Percentiles rank a stretch among this genome's conserved stretches.
Evolutionary conservation across 2,888 invertebrate genomes (phyloP).

Genomic region (Agonopterix subpropinquella): DNA sequence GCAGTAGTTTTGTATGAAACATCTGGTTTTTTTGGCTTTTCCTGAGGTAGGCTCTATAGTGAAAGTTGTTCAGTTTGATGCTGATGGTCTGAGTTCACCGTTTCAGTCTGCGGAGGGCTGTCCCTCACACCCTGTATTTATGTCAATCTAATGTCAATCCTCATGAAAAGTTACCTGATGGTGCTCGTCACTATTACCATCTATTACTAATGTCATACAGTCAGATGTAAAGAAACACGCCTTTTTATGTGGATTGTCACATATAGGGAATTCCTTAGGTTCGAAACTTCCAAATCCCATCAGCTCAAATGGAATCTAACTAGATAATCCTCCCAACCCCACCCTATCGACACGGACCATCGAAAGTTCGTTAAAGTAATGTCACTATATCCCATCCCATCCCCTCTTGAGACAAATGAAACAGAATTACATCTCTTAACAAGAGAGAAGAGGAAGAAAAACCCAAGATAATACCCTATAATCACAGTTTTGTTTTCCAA

Average conservation of each 20-base stretch:
- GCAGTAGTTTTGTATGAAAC: too few relatives aligned
- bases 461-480: constrained; percentile 69
- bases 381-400: constrained; percentile 64
- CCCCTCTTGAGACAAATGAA: constrained; percentile 54
- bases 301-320: constrained; percentile 9
- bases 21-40: too few relatives aligned
- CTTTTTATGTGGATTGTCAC: neutral
- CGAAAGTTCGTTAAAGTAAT: constrained; percentile 75
- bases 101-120: too few relatives aligned
- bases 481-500: constrained; percentile 83
- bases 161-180: too few relatives aligned
- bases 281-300: constrained; percentile 21
- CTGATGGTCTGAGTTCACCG: too few relatives aligned
- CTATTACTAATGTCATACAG: too few relatives aligned
- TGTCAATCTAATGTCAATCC: too few relatives aligned
- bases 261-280: constrained; percentile 6
- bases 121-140: too few relatives aligned
- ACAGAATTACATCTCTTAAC: constrained; percentile 28
- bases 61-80: too few relatives aligned
- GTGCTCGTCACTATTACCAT: too few relatives aligned
- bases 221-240: too few relatives aligned
- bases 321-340: constrained; percentile 26
- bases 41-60: too few relatives aligned
- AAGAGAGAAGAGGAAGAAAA: constrained; percentile 36
- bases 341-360: constrained; percentile 51